Conservation (phyloP, 2,113 vertebrate species). For the Hippocampus zosterae region DNA sequence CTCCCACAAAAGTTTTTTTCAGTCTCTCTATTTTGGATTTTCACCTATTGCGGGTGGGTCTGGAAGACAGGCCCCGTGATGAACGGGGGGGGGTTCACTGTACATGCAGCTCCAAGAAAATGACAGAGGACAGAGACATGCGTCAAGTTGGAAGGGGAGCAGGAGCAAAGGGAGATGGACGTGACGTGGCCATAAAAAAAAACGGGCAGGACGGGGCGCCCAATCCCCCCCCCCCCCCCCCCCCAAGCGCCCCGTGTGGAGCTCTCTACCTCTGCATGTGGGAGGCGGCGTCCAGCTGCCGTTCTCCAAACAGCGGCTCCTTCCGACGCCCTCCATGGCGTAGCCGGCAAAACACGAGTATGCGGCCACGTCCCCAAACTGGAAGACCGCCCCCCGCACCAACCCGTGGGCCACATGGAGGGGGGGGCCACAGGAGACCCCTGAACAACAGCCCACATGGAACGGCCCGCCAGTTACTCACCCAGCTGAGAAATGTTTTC, state of each 20-base stretch:
- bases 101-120: too few species aligned
- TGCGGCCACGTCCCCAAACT: slow-evolving; percentile 87
- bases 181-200: background rate
- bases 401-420: slow-evolving; percentile 83
- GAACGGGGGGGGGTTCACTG: too few species aligned
- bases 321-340: slow-evolving; percentile 83
- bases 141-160: too few species aligned
- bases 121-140: too few species aligned
- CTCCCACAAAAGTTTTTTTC: too few species aligned
- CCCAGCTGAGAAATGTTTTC: background rate
- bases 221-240: too few species aligned
- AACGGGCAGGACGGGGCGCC: background rate
- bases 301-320: slow-evolving; percentile 89
- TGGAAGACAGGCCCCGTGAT: too few species aligned
- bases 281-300: slow-evolving; percentile 90
- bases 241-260: background rate
- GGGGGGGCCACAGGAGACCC: slow-evolving; percentile 89
- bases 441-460: slow-evolving; percentile 75
- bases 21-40: too few species aligned
- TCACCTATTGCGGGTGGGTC: too few species aligned
- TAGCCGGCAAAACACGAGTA: slow-evolving; percentile 95
- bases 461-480: slow-evolving; percentile 61
- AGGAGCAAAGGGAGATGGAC: too few species aligned
- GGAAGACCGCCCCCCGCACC: slow-evolving; percentile 82
- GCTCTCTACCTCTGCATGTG: slow-evolving; percentile 84